Evolutionary conservation across 2,888 invertebrate species (phyloP), one percentile per base, ranked within the genome.

Genomic region (Rhodophaea formosa): DNA sequence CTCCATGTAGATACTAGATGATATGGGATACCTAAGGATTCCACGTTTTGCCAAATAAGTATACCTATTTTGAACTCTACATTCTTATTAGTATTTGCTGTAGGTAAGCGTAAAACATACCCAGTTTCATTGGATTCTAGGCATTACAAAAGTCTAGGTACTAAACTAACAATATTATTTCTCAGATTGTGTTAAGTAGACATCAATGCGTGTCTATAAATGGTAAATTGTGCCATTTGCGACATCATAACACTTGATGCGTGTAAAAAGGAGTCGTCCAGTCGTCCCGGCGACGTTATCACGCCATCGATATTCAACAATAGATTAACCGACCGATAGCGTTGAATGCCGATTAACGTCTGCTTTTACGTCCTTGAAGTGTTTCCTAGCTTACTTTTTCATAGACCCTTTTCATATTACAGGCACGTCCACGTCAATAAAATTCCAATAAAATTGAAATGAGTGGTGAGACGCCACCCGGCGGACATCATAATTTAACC

Each of bases 401-500:
- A 45, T 55, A 56, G 58, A 60, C 51, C 57, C 58, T 49, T 53
- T 53, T 63, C 60, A 54, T 60, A 74, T 72, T 74, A 65, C 74
- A 44, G 63, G 62, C 76, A 75, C 69, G 73, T 74, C 67, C 64
- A 53, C 60, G 66, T 65, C 69, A 75, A 76, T 79, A 74, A 79
- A 77, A 79, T 68, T 69, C 63, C 72, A 75, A 80, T 79, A 66
- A 76, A 77, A 79, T 74, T 71, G 66, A 70, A 72, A 74, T 74
- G 71, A 69, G 66, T 69, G 69, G 68, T 67, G 62, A 58, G 53
- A 59, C 46, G 51, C 60, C 59, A 52, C 56, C 46, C 55, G 39
- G 56, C 51, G 52, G 74, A 88, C 86, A 84, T 86, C 87, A 87
- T 88, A 86, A 89, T 88, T 88, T 86, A 86, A 78, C 75, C 67